These are phyloP conservation scores for Dolichomitus sp. DNA, from an alignment of 2,888 invertebrate genomes.

Conservation along the genomic window DNA sequence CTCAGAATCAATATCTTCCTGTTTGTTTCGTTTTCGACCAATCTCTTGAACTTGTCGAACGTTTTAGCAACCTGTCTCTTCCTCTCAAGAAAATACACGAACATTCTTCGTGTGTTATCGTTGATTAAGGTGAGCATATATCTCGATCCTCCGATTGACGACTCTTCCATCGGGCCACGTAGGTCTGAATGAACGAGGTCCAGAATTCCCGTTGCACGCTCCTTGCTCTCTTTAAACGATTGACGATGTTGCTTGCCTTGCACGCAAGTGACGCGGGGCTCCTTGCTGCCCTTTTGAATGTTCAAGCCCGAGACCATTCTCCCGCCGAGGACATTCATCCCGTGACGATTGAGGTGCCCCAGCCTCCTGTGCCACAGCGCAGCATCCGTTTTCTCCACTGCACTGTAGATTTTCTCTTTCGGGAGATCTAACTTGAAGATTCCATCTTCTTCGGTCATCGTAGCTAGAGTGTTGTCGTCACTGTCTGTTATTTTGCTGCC, in stretches of 20 bases:
- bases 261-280: no score
- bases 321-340: constrained; percentile 38
- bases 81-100: constrained; percentile 12
- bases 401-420: neutral
- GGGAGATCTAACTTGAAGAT: constrained; percentile 14
- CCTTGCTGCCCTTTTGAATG: no score
- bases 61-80: constrained; percentile 1
- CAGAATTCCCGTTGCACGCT: constrained; percentile 33
- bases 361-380: constrained; percentile 73
- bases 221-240: no score
- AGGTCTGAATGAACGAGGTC: constrained; percentile 42
- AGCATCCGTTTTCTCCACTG: constrained; percentile 33
- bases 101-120: neutral
- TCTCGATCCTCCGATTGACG: constrained; percentile 6
- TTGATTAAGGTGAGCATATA: constrained; percentile 5
- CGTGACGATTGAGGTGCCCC: constrained; percentile 68
- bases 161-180: constrained; percentile 36
- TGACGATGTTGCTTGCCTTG: no score
- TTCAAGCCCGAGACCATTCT: no score
- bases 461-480: constrained; percentile 3
- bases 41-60: neutral
- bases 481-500: constrained; percentile 18
- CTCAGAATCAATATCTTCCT: constrained; percentile 1
- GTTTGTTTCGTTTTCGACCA: constrained; percentile 11
- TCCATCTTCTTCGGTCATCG: constrained; percentile 5